Evolutionary conservation across 2,113 vertebrate species (phyloP), one percentile per base, ranked within the genome.

Genomic region (Raja brachyura): DNA sequence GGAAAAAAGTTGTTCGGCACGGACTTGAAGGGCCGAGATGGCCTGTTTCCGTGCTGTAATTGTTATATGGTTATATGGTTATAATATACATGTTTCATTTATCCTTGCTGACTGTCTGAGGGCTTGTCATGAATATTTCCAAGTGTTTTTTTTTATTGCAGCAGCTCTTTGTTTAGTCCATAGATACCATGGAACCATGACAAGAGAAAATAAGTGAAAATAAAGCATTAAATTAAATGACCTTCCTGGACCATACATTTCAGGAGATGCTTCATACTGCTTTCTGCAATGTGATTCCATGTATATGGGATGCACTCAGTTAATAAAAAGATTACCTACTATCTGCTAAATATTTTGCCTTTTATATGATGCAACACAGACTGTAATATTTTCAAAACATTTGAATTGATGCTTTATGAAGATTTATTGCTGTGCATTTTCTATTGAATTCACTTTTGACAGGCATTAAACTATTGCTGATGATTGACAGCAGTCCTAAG

Each of bases 61-160:
- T n/a, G n/a, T n/a, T n/a, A n/a, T n/a, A n/a, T n/a, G n/a, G n/a
- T n/a, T n/a, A n/a, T n/a, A n/a, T n/a, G n/a, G n/a, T n/a, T n/a
- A n/a, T n/a, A n/a, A n/a, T n/a, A n/a, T n/a, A 33, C n/a, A 88
- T 63, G 83, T 88, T 63, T 63, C 61, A 88, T 88, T 88, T 88
- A 88, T 88, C 28, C 59, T 88, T 59, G 59, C n/a, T 63, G 61
- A 88, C 83, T 63, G 59, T 56, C 59, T 31, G 59, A 22, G 28
- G 14, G 59, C 10, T 31, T 16, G 61, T 63, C 83, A 88, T 88
- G 63, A 31, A 63, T 88, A 88, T 25, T 88, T 61, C 61, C 28
- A 31, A 88, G 83, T 88, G 56, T 63, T 63, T 48, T 63, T 63
- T 83, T 63, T n/a, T 88, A 88, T 63, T 16, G 8, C 61, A 5